Percentiles rank a stretch among this genome's conserved stretches.
phyloP scores from a whole-genome alignment of 2,888 invertebrate species.

The Galerucella calmariensis region DNA sequence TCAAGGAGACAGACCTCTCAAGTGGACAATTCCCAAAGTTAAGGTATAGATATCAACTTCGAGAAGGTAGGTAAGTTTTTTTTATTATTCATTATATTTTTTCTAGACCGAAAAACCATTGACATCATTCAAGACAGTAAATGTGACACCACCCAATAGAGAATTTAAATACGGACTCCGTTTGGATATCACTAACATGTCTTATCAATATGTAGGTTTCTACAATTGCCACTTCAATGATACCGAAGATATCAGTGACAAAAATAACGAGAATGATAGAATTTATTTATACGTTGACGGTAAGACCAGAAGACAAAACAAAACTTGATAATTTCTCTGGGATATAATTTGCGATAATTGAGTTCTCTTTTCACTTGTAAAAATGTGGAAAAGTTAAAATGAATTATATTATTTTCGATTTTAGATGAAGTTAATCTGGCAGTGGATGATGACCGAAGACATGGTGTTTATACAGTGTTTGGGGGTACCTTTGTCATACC shows the following conservation, averaged over 20 bases:
- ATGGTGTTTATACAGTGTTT: conserved; percentile 59
- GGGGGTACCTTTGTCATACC: conserved; percentile 67
- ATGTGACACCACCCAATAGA: conserved; percentile 50
- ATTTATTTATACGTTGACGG: conserved; percentile 70
- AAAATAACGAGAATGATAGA: conserved; percentile 58
- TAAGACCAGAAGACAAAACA: conserved; percentile 49
- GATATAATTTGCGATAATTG: too few species aligned
- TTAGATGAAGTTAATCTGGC: conserved; percentile 67
- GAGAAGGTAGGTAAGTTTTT: too few species aligned
- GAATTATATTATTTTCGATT: not conserved
- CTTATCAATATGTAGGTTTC: conserved; percentile 61
- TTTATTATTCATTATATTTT: conserved; percentile 10
- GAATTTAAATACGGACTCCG: conserved; percentile 62
- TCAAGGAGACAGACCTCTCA: conserved; percentile 63
- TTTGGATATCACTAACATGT: conserved; percentile 61
- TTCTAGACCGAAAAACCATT: conserved; percentile 30
- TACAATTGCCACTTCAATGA: conserved; percentile 62
- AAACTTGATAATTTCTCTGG: not conserved
- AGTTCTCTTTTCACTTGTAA: too few species aligned
- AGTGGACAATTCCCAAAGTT: conserved; percentile 59
- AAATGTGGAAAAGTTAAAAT: too few species aligned
- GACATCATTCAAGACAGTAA: conserved; percentile 40
- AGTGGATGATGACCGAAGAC: conserved; percentile 54
- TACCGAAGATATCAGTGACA: conserved; percentile 58
- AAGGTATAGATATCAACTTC: conserved; percentile 32